Conservation (phyloP, 2,888 invertebrate genomes). For the Marronus borbonicus region DNA sequence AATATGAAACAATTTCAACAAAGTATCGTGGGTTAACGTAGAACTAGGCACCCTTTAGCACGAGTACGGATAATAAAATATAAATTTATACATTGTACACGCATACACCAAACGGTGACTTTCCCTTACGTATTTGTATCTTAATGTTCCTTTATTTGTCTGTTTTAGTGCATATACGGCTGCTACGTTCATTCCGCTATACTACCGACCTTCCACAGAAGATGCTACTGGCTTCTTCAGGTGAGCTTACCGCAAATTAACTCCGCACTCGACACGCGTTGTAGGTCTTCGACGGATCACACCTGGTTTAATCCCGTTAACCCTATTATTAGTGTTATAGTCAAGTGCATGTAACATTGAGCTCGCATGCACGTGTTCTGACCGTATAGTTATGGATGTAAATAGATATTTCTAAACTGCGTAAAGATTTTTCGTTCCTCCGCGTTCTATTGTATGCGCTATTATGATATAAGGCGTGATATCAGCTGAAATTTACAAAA, state of each 20-base stretch:
- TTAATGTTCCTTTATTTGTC: constrained; percentile 19
- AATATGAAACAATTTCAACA: too few species aligned
- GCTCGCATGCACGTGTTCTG: constrained; percentile 14
- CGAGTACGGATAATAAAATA: too few species aligned
- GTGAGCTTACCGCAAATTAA: constrained; percentile 71
- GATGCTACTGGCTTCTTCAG: constrained; percentile 98
- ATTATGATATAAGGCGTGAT: too few species aligned
- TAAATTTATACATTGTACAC: too few species aligned
- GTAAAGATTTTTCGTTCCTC: not conserved
- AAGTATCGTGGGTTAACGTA: too few species aligned
- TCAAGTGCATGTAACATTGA: constrained; percentile 33
- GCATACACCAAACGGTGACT: too few species aligned
- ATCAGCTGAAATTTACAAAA: too few species aligned
- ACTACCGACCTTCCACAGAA: constrained; percentile 97
- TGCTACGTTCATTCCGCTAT: constrained; percentile 99
- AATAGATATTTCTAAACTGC: not conserved
- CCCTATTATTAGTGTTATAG: constrained; percentile 28
- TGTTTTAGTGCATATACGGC: constrained; percentile 93
- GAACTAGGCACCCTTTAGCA: too few species aligned
- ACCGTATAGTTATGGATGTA: constrained; percentile 15
- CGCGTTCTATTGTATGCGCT: not conserved
- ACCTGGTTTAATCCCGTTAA: constrained; percentile 53
- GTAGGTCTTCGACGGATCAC: constrained; percentile 54
- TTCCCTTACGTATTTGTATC: not conserved
- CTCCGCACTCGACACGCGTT: constrained; percentile 37